Evolutionary conservation across 2,888 invertebrate genomes (phyloP).

Genomic region (Smittia sp.): DNA sequence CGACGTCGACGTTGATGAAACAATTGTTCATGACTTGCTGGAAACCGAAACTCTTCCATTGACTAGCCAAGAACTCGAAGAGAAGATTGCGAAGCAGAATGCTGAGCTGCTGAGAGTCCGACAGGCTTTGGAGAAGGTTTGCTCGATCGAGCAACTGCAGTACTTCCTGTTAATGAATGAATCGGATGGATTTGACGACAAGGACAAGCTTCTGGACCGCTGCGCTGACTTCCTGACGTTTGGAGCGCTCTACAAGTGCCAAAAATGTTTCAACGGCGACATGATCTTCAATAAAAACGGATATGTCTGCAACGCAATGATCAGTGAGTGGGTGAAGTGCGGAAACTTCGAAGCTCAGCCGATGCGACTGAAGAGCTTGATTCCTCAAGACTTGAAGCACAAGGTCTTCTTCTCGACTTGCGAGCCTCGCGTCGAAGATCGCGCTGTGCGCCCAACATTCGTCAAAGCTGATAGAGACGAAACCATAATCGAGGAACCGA

Average conservation of each 20-base stretch:
- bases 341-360: constrained; percentile 69
- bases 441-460: constrained; percentile 55
- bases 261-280: constrained; percentile 75
- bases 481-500: constrained; percentile 55
- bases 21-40: background rate
- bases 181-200: constrained; percentile 52
- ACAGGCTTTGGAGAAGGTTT: constrained; percentile 59
- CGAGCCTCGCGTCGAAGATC: constrained; percentile 59
- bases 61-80: constrained; percentile 51
- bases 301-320: constrained; percentile 79
- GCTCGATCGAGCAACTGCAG: constrained; percentile 55
- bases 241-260: constrained; percentile 75
- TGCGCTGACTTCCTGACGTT: constrained; percentile 85
- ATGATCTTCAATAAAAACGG: constrained; percentile 67
- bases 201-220: constrained; percentile 66
- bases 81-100: constrained; percentile 69
- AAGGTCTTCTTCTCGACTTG: constrained; percentile 57
- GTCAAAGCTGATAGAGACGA: constrained; percentile 27
- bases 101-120: constrained; percentile 61
- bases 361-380: constrained; percentile 63
- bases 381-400: constrained; percentile 64
- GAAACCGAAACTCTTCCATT: background rate
- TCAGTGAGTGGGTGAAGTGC: constrained; percentile 91
- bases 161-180: background rate
- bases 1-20: constrained; percentile 46